phyloP scores from a whole-genome alignment of 2,888 invertebrate species.

The Phyto melanocephala region DNA sequence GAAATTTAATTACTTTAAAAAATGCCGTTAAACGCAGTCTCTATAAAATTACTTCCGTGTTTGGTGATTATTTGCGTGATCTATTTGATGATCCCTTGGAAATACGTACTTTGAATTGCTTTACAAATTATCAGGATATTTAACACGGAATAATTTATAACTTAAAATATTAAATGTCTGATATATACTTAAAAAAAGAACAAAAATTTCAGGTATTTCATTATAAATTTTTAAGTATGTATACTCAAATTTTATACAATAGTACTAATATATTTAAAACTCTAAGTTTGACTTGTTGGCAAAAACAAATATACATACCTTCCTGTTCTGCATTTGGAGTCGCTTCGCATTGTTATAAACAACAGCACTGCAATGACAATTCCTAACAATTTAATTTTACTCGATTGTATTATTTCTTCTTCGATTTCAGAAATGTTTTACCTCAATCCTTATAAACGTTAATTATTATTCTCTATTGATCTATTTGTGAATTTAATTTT shows the following conservation, averaged over 20 bases:
- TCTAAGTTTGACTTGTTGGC: no score
- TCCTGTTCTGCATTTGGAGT: no score
- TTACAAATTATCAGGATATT: conserved; percentile 83
- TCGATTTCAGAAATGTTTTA: no score
- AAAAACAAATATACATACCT: no score
- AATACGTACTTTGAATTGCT: conserved; percentile 82
- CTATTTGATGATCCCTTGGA: conserved; percentile 82
- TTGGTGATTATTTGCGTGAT: conserved; percentile 85
- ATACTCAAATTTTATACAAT: no score
- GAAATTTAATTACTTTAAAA: conserved; percentile 82
- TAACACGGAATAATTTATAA: conserved; percentile 66
- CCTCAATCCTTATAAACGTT: background rate
- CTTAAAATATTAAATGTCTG: background rate
- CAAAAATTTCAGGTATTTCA: no score
- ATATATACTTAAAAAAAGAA: background rate
- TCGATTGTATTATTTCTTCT: no score
- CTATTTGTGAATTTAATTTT: conserved; percentile 26
- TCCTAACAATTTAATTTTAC: no score
- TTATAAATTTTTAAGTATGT: no score
- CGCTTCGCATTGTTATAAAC: no score
- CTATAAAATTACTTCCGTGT: conserved; percentile 80
- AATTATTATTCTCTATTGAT: conserved; percentile 2
- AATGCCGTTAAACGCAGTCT: conserved; percentile 86
- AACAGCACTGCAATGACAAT: no score
- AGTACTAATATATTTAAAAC: no score